Percentiles rank a stretch among this genome's conserved stretches.
Conservation (phyloP, 2,888 invertebrate species). For the Amphipyra berbera region DNA sequence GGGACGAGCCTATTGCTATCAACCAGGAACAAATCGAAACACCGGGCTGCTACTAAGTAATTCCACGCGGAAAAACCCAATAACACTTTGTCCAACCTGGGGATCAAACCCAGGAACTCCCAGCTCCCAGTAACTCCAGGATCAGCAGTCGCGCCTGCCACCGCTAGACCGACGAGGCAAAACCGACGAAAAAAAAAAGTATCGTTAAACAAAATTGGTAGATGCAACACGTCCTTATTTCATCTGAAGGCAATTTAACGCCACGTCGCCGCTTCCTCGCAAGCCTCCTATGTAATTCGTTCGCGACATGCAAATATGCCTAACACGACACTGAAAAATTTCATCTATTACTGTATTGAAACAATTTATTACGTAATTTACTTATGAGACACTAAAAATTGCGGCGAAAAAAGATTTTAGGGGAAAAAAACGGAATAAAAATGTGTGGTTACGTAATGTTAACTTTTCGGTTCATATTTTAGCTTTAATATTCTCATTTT, state of each 20-base stretch:
- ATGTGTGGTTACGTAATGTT: neutral
- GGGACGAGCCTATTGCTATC: too few species aligned
- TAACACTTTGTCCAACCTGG: too few species aligned
- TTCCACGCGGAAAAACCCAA: too few species aligned
- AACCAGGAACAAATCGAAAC: too few species aligned
- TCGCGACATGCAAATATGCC: slow-evolving; percentile 69
- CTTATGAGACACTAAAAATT: slow-evolving; percentile 1
- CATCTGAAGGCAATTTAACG: slow-evolving; percentile 84
- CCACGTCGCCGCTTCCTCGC: slow-evolving; percentile 83
- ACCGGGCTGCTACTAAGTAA: too few species aligned
- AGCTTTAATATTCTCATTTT: too few species aligned
- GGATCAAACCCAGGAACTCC: too few species aligned
- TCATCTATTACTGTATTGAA: slow-evolving; percentile 71
- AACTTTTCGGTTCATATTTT: neutral
- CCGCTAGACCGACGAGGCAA: too few species aligned
- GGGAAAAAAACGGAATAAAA: neutral
- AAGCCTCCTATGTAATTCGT: slow-evolving; percentile 76
- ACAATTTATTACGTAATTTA: slow-evolving; percentile 66
- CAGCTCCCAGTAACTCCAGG: too few species aligned
- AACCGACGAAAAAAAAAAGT: too few species aligned
- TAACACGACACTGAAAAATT: slow-evolving; percentile 74
- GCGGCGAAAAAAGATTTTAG: neutral
- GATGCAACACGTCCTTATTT: slow-evolving; percentile 54
- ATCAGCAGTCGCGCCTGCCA: too few species aligned
- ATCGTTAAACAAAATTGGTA: slow-evolving; percentile 10